Evolutionary conservation across 2,113 vertebrate species (phyloP).

Genomic region (Indicator indicator): DNA sequence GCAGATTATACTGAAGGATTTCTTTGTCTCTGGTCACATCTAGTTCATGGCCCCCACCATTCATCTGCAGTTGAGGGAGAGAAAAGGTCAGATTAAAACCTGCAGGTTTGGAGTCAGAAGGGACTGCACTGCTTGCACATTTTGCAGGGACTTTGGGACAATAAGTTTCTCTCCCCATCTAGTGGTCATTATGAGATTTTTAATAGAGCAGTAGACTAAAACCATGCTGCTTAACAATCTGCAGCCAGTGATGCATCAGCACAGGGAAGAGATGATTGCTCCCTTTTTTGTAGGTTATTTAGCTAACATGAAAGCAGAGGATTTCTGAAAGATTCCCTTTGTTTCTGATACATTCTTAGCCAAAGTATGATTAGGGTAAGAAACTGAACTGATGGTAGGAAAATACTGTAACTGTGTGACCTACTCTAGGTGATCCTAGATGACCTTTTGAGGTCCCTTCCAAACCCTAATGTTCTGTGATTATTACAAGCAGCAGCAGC

Average conservation of each 20-base stretch:
- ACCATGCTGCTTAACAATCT: neutral
- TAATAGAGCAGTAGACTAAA: neutral
- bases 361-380: neutral
- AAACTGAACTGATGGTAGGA: neutral
- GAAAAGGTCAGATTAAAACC: neutral
- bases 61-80: neutral
- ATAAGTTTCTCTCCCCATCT: conserved; percentile 71
- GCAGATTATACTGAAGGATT: neutral
- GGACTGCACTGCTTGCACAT: accelerated
- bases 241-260: neutral
- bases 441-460: no score
- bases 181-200: conserved; percentile 58
- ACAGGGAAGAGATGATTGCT: neutral
- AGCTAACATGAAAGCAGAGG: neutral
- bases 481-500: neutral
- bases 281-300: neutral
- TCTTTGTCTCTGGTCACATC: neutral
- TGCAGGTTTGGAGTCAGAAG: accelerated
- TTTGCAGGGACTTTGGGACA: neutral
- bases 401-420: neutral
- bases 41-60: neutral
- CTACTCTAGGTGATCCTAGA: no score
- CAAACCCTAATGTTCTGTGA: no score
- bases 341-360: neutral
- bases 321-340: neutral